A percentile compares a stretch with the other conserved stretches of the same genome.
Evolutionary conservation across 2,888 invertebrate species (phyloP).

Genomic region (Cosmorhoe ocellata): DNA sequence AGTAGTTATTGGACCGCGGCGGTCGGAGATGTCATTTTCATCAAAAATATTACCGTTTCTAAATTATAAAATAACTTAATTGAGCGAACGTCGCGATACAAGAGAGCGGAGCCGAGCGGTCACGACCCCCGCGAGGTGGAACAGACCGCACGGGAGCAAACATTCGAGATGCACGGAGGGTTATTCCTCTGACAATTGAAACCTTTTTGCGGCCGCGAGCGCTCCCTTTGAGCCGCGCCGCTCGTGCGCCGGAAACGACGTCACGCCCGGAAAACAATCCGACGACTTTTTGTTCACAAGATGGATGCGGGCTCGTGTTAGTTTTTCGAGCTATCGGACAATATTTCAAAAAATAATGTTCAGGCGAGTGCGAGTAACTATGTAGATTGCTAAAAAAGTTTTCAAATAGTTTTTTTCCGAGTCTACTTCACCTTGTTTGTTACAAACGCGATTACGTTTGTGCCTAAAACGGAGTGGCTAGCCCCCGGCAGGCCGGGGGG

Average conservation of each 20-base stretch:
- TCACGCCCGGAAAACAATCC: conserved; percentile 15
- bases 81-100: neutral
- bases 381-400: neutral
- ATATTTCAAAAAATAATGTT: neutral
- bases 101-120: conserved; percentile 1
- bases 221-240: conserved; percentile 19
- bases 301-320: conserved; percentile 5
- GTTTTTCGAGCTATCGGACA: conserved; percentile 10
- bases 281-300: conserved; percentile 4
- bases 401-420: too few relatives aligned
- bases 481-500: too few relatives aligned
- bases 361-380: too few relatives aligned
- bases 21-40: too few relatives aligned
- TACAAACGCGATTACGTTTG: too few relatives aligned
- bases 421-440: too few relatives aligned
- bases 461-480: too few relatives aligned
- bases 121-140: conserved; percentile 12
- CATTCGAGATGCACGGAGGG: conserved; percentile 14
- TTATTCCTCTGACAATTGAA: conserved; percentile 20
- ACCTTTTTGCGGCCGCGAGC: conserved; percentile 26
- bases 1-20: too few relatives aligned
- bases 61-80: too few relatives aligned
- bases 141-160: conserved; percentile 15
- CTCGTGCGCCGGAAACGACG: conserved; percentile 16
- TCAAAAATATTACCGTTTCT: too few relatives aligned